Conservation (phyloP, 2,797 vertebrate genomes). For the Amphiprion clarkii region DNA sequence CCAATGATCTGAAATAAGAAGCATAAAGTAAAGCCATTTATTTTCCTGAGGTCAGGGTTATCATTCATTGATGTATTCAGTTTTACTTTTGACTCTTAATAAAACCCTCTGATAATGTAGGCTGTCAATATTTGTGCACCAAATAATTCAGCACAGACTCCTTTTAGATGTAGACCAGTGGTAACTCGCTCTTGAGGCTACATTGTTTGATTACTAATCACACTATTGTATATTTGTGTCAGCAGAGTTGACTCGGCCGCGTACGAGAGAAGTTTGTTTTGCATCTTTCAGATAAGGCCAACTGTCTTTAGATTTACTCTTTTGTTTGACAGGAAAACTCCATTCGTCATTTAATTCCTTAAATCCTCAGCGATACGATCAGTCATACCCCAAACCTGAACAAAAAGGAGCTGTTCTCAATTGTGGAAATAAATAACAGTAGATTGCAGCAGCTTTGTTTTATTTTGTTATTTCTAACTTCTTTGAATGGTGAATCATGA, state of each 20-base stretch:
- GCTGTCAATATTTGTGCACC: no score
- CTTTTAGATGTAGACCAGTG: constrained; percentile 5
- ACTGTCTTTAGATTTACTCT: not conserved
- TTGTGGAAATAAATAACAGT: not conserved
- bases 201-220: constrained; percentile 40
- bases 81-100: no score
- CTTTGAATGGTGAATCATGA: not conserved
- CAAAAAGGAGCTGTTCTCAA: not conserved
- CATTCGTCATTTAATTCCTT: no score
- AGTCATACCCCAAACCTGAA: not conserved
- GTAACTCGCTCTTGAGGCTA: constrained; percentile 4
- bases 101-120: no score
- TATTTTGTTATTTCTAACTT: not conserved
- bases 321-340: constrained; percentile 4
- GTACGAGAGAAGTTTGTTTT: constrained; percentile 30
- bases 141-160: constrained; percentile 19
- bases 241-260: not conserved
- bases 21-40: no score
- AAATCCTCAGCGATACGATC: not conserved
- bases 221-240: constrained; percentile 30
- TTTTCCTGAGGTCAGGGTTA: no score
- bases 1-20: no score
- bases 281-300: constrained; percentile 14
- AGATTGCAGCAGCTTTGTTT: not conserved
- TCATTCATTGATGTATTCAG: no score